These are phyloP conservation scores for Atta colombica DNA, from an alignment of 1,140 invertebrate genomes.

Conservation along the genomic window DNA sequence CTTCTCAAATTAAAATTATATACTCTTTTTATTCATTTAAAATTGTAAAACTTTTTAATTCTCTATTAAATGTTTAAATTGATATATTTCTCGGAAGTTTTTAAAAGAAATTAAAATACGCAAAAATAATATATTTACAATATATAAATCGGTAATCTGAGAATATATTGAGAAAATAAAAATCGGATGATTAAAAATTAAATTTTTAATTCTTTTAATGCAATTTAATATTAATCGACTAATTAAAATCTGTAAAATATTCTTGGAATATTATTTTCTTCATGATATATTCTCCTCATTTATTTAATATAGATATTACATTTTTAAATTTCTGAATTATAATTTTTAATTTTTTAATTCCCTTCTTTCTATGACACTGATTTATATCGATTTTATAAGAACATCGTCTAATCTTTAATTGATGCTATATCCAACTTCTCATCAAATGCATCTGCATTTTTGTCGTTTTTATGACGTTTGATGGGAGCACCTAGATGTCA, in stretches of 20 bases:
- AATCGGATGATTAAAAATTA: not conserved
- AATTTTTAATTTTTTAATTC: not conserved
- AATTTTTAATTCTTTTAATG: not conserved
- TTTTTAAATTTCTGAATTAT: constrained; percentile 1
- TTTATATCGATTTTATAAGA: not conserved
- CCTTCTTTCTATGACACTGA: not conserved
- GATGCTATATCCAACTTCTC: constrained; percentile 24
- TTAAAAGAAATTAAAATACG: not conserved
- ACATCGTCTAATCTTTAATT: constrained; percentile 9
- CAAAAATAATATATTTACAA: not conserved
- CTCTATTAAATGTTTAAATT: not conserved
- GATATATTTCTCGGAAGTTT: not conserved
- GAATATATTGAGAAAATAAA: not conserved
- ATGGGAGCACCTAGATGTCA: constrained; percentile 30
- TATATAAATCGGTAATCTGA: not conserved
- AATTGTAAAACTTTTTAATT: not conserved
- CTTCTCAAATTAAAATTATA: not conserved
- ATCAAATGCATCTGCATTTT: constrained; percentile 7
- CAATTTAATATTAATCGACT: not conserved
- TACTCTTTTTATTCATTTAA: not conserved
- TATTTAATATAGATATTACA: not conserved
- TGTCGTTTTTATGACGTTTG: not conserved
- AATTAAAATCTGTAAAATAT: not conserved
- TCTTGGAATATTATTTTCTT: not conserved
- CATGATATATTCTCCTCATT: not conserved